Base-by-base conservation (phyloP, 2,797 vertebrate species). In the Cryptoprocta ferox region DNA sequence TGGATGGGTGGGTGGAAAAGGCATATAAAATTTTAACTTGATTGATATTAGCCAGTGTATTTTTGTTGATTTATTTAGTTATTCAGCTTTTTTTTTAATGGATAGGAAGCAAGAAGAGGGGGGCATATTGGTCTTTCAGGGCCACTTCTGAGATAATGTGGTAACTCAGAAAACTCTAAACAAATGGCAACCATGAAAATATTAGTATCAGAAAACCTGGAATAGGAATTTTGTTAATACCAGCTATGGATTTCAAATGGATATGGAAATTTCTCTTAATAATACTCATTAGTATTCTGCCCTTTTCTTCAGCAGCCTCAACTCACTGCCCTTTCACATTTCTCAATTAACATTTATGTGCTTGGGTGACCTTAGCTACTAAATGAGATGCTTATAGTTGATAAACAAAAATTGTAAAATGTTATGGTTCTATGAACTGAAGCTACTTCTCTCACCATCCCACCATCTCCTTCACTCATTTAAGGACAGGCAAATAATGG, bases 381-480 rank as follows among this genome's bases (percentile, higher is more conserved):
- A 92, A 30, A 80, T 37, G 53, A 79, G 3, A 39, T 18, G 32
- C 45, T 16, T 89, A 28, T 0, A 89, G 1, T 39, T 53, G 53
- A 95, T 71, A 78, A 73, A 68, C 8, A 39, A 53, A 66, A 88
- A 12, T 63, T 92, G 24, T 94, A 70, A 94, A 90, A 90, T 37
- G 15, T 35, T 68, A n/a, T 59, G 39, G 73, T 63, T 79, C 91
- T 92, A n/a, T 80, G 35, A 84, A 87, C 9, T 37, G 56, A 73
- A 91, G 26, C 50, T 50, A 65, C 16, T 13, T 83, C 59, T 71
- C 12, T 87, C 21, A 82, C 53, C n/a, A 32, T 71, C 56, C 63
- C 59, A 94, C 18, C 8, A 2, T 86, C 28, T 48, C 32, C 39
- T 70, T 80, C 28, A 76, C 6, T 75, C 59, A 42, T 39, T 73